phyloP scores from a whole-genome alignment of 2,888 invertebrate genomes.

The Mellilla xanthometata region DNA sequence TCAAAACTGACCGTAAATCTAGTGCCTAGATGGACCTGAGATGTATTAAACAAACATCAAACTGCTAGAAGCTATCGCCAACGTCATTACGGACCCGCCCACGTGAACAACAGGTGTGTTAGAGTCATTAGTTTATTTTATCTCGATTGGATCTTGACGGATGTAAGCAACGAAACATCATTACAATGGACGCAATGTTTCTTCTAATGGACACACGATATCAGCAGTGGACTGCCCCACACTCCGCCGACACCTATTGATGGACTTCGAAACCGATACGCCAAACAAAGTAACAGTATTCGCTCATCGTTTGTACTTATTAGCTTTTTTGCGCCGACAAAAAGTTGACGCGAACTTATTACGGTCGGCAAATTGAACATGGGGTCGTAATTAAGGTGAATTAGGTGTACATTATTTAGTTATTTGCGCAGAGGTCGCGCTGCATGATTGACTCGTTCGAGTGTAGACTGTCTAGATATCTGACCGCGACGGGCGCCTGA shows the following conservation, averaged over 20 bases:
- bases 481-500: slow-evolving; percentile 12
- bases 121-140: slow-evolving; percentile 73
- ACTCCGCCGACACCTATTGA: slow-evolving; percentile 53
- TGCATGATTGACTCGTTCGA: slow-evolving; percentile 27
- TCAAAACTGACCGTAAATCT: slow-evolving; percentile 30
- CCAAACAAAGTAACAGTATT: slow-evolving; percentile 76
- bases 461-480: slow-evolving; percentile 24
- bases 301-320: slow-evolving; percentile 55
- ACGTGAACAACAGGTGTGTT: slow-evolving; percentile 64
- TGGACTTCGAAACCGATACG: slow-evolving; percentile 65
- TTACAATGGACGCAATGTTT: slow-evolving; percentile 69
- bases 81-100: slow-evolving; percentile 57
- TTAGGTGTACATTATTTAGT: slow-evolving; percentile 59
- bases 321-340: slow-evolving; percentile 60
- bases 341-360: slow-evolving; percentile 63
- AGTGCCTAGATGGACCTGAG: slow-evolving; percentile 30
- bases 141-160: slow-evolving; percentile 75
- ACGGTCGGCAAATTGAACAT: slow-evolving; percentile 66
- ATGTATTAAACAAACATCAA: slow-evolving; percentile 53
- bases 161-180: slow-evolving; percentile 64
- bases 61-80: slow-evolving; percentile 60
- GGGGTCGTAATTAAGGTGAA: slow-evolving; percentile 57
- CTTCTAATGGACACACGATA: slow-evolving; percentile 69
- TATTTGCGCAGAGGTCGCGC: slow-evolving; percentile 15
- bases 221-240: slow-evolving; percentile 36